Evolutionary conservation across 2,888 invertebrate genomes (phyloP).

Genomic region (Fabriciana adippe): DNA sequence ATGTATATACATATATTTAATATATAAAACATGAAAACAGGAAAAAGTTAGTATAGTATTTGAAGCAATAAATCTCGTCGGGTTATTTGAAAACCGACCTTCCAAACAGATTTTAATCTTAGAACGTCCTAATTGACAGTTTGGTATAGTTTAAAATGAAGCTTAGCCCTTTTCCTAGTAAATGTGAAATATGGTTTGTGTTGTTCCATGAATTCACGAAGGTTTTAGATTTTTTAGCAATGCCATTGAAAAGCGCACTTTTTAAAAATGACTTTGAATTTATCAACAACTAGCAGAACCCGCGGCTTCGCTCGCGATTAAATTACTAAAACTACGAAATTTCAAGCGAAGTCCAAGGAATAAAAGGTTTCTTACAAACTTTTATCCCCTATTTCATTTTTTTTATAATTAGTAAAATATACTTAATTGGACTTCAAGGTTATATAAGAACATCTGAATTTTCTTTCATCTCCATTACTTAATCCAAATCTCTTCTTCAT

Average conservation of each 20-base stretch:
- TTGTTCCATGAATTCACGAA: neutral
- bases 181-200: conserved; percentile 2
- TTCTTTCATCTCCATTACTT: conserved; percentile 10
- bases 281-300: no score
- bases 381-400: no score
- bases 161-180: conserved; percentile 6
- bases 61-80: no score
- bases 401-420: neutral
- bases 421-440: neutral
- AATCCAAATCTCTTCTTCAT: conserved; percentile 22
- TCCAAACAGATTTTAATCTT: conserved; percentile 2
- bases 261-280: no score
- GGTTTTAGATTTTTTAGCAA: neutral
- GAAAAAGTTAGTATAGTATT: no score
- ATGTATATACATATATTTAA: no score
- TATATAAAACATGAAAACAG: no score
- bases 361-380: no score
- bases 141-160: neutral
- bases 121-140: conserved; percentile 1
- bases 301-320: no score
- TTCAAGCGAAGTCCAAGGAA: no score
- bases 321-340: no score
- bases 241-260: no score
- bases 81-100: neutral
- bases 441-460: neutral